phyloP scores from a whole-genome alignment of 2,888 invertebrate genomes.

The Chrysolina oricalcia region DNA sequence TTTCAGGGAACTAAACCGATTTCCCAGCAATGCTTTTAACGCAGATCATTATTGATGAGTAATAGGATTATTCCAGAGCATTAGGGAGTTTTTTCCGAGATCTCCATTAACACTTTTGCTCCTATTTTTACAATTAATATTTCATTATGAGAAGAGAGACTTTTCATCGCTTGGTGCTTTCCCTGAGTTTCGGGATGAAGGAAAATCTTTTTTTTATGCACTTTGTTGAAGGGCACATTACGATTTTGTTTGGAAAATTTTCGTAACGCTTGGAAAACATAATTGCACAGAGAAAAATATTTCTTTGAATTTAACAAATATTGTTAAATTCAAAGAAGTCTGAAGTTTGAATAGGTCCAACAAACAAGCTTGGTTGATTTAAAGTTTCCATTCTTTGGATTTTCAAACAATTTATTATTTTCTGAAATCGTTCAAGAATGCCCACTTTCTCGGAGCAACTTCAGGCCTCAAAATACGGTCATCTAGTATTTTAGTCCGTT shows the following conservation, averaged over 20 bases:
- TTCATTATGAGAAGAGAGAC: constrained; percentile 49
- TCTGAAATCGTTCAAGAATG: too few species aligned
- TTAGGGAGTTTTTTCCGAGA: constrained; percentile 51
- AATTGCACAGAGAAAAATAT: too few species aligned
- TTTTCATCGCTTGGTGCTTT: constrained; percentile 18
- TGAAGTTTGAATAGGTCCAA: too few species aligned
- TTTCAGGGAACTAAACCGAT: constrained; percentile 69
- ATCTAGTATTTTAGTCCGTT: too few species aligned
- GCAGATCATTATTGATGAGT: constrained; percentile 67
- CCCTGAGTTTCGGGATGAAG: background rate
- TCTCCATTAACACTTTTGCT: constrained; percentile 56
- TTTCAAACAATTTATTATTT: too few species aligned
- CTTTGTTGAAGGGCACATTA: background rate
- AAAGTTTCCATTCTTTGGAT: too few species aligned
- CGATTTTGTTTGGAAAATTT: background rate
- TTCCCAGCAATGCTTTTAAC: constrained; percentile 68
- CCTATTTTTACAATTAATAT: constrained; percentile 55
- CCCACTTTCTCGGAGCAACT: too few species aligned
- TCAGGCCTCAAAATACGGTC: too few species aligned
- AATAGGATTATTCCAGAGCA: constrained; percentile 60
- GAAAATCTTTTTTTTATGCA: background rate
- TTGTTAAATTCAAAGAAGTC: too few species aligned
- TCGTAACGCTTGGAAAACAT: too few species aligned
- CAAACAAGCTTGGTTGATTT: too few species aligned
- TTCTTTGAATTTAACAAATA: too few species aligned